Evolutionary conservation across 2,888 invertebrate species (phyloP), one percentile per base, ranked within the genome.

Genomic region (Rotaria magnacalcarata): DNA sequence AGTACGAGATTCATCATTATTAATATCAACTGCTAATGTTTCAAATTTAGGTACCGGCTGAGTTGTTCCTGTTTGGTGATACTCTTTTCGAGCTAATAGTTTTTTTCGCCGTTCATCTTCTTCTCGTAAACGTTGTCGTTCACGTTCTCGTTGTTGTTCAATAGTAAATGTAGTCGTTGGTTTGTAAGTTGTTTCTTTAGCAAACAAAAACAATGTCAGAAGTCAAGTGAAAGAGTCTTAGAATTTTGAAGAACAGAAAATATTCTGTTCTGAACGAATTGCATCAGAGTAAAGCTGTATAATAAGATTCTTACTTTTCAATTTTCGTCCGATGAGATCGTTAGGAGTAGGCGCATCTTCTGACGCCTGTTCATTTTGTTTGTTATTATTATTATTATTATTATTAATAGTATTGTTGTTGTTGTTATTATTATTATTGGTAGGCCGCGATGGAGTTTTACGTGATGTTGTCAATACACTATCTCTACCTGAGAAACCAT

Each of bases 111-210:
- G 67, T 67, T 67, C 67, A 4, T 67, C 67, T 19, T 67, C 67
- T 34, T 67, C 67, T 67, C 34, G 27, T 41, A 67, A 34, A 19
- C 67, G 67, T 67, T 67, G 67, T 34, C 67, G 67, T 67, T 67
- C 67, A 67, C 67, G 67, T 34, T 67, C 67, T 16, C 67, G 67
- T 67, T 67, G 67, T 67, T 67, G 67, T 34, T 67, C 67, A 67
- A 67, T 7, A 34, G 67, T 6, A 16, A 34, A 16, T n/a, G 14
- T 60, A 19, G 34, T 34, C n/a, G 34, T 34, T 34, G 67, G 34
- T 41, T 67, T 67, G 19, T 34, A 0, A 34, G 34, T 34, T 34
- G 67, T 11, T 67, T 34, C 67, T 67, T 67, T 19, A 34, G 10
- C 1, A 14, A 27, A 60, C 7, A 27, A 14, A 60, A 14, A 11